A percentile compares a stretch with the other conserved stretches of the same genome.
Evolutionary conservation across 1,140 invertebrate genomes (phyloP).

Genomic region (Lucilia cuprina): DNA sequence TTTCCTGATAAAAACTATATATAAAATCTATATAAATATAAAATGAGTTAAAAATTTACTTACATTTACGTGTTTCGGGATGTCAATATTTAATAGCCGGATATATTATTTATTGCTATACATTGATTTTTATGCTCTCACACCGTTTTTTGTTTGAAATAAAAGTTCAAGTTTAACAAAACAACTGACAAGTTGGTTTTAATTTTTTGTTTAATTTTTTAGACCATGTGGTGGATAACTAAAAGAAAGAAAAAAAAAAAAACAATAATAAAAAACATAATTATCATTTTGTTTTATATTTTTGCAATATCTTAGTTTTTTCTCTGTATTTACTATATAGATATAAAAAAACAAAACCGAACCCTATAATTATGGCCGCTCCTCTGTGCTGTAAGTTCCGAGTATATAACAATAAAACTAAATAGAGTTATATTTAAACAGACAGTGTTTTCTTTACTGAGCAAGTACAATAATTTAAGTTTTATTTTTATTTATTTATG

Average conservation of each 20-base stretch:
- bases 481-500: background rate
- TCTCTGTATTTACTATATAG: background rate
- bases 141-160: background rate
- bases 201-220: background rate
- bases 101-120: background rate
- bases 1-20: no score
- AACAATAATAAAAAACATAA: background rate
- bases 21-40: background rate
- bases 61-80: background rate
- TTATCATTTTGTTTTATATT: background rate
- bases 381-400: background rate
- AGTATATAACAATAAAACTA: background rate
- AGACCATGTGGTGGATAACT: background rate
- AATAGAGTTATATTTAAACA: background rate
- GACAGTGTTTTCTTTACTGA: conserved; percentile 7
- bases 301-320: background rate
- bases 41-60: background rate
- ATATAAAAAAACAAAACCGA: conserved; percentile 18
- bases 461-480: background rate
- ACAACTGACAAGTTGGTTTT: background rate
- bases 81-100: conserved; percentile 3
- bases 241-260: background rate
- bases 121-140: conserved; percentile 1
- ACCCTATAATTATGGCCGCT: conserved; percentile 28
- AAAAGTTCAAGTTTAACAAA: background rate